These are phyloP conservation scores for Peromyscus aztecus DNA, from an alignment of 2,797 vertebrate genomes.

Conservation along the genomic window DNA sequence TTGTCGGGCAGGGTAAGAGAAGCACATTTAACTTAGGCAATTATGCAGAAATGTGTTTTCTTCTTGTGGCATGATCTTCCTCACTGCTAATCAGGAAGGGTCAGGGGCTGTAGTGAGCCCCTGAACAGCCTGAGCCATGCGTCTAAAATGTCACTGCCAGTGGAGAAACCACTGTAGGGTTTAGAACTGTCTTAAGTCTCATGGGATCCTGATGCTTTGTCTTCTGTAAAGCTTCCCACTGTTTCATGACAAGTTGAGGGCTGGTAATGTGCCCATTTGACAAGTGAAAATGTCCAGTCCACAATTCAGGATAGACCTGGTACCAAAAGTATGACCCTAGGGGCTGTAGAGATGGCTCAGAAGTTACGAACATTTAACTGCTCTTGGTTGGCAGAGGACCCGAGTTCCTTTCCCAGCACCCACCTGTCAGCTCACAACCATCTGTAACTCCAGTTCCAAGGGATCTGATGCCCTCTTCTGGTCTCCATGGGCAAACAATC, in stretches of 20 bases:
- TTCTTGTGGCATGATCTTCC: slow-evolving; percentile 69
- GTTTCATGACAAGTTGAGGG: not conserved
- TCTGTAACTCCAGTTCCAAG: not conserved
- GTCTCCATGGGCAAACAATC: not conserved
- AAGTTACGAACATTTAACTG: not conserved
- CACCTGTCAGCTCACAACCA: not conserved
- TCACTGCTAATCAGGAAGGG: slow-evolving; percentile 37
- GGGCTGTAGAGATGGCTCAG: not conserved
- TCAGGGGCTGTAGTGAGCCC: not conserved
- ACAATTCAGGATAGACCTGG: not conserved
- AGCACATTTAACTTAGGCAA: slow-evolving; percentile 79
- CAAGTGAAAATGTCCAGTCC: not conserved
- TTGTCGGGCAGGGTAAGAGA: slow-evolving; percentile 76
- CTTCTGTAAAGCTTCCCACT: not conserved
- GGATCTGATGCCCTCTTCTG: not conserved
- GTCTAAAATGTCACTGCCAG: not conserved
- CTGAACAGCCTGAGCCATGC: not conserved
- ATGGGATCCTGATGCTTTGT: not conserved
- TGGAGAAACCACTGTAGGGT: not conserved
- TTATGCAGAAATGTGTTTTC: slow-evolving; percentile 69
- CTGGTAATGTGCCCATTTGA: not conserved
- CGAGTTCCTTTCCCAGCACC: not conserved
- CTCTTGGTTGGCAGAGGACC: not conserved
- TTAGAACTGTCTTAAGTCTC: not conserved
- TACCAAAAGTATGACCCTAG: not conserved